These are phyloP conservation scores for Microcaecilia unicolor DNA, from an alignment of 2,797 vertebrate species.

Conservation along the genomic window DNA sequence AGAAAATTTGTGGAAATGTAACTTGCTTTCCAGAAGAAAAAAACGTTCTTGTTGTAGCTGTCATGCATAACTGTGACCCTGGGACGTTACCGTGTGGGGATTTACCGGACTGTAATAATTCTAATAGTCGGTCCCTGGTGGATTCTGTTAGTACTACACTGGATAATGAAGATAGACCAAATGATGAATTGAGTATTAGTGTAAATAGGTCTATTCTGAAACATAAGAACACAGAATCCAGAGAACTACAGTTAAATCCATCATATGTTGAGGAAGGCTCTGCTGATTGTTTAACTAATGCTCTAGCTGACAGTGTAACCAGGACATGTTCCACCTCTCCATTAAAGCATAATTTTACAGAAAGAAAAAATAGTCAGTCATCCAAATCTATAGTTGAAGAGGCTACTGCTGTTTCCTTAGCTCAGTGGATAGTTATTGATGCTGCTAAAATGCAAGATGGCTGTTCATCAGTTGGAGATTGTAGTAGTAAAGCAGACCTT, in stretches of 20 bases:
- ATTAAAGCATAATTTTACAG: slow-evolving; percentile 41
- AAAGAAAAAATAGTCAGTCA: slow-evolving; percentile 27
- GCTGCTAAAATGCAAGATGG: slow-evolving; percentile 36
- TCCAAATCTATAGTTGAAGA: slow-evolving; percentile 31
- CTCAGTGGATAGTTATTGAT: slow-evolving; percentile 33
- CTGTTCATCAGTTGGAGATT: slow-evolving; percentile 20
- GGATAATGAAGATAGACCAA: slow-evolving; percentile 51
- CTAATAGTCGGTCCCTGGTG: slow-evolving; percentile 42
- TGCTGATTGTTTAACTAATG: slow-evolving; percentile 26
- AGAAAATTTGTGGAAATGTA: slow-evolving; percentile 39
- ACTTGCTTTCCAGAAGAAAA: slow-evolving; percentile 58
- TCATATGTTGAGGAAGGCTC: slow-evolving; percentile 33
- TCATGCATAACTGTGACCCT: slow-evolving; percentile 61
- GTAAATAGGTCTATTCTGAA: slow-evolving; percentile 52
- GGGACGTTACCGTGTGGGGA: slow-evolving; percentile 45
- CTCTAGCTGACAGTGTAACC: slow-evolving; percentile 33
- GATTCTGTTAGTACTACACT: slow-evolving; percentile 53
- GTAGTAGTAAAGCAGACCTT: slow-evolving; percentile 28
- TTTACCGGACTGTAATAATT: slow-evolving; percentile 50
- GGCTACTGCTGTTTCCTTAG: slow-evolving; percentile 38
- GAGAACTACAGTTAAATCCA: slow-evolving; percentile 25
- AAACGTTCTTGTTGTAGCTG: slow-evolving; percentile 54
- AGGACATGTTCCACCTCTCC: slow-evolving; percentile 30
- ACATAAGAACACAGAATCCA: slow-evolving; percentile 45
- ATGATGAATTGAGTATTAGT: slow-evolving; percentile 43